These are phyloP conservation scores for Paraescarpia echinospica DNA, from an alignment of 1,140 invertebrate species.

Conservation along the genomic window DNA sequence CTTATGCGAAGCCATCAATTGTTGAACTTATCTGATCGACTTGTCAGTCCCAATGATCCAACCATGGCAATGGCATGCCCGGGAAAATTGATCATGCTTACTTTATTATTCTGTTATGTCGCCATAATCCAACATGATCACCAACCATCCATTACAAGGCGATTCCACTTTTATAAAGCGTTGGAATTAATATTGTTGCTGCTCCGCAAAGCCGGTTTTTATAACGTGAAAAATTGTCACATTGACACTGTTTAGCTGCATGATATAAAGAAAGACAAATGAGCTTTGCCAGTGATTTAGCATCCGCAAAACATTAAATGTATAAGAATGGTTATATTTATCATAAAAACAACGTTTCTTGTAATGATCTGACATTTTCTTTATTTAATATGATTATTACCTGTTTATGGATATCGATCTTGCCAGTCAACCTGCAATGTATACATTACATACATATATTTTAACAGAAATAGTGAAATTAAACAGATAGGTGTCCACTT, in stretches of 20 bases:
- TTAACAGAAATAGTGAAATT: no score
- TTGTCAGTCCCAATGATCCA: background rate
- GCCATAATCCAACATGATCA: background rate
- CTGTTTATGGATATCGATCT: no score
- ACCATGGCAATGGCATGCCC: background rate
- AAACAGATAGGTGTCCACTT: no score
- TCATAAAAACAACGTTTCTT: no score
- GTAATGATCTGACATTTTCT: no score
- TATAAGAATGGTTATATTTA: background rate
- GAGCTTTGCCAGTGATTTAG: background rate
- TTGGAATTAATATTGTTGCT: background rate
- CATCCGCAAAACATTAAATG: background rate
- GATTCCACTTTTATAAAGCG: background rate
- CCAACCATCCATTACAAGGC: background rate
- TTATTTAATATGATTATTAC: no score
- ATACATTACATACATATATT: no score
- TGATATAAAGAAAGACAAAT: background rate
- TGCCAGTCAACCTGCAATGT: no score
- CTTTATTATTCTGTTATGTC: background rate
- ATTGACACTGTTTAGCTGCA: background rate
- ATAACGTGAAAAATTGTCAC: background rate
- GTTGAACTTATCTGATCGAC: slow-evolving; percentile 1
- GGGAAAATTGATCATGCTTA: background rate
- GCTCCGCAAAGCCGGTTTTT: background rate
- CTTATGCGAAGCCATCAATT: background rate